These are phyloP conservation scores for Amphiura filiformis DNA, from an alignment of 35 echinoderm and acorn worm genomes.

Conservation along the genomic window DNA sequence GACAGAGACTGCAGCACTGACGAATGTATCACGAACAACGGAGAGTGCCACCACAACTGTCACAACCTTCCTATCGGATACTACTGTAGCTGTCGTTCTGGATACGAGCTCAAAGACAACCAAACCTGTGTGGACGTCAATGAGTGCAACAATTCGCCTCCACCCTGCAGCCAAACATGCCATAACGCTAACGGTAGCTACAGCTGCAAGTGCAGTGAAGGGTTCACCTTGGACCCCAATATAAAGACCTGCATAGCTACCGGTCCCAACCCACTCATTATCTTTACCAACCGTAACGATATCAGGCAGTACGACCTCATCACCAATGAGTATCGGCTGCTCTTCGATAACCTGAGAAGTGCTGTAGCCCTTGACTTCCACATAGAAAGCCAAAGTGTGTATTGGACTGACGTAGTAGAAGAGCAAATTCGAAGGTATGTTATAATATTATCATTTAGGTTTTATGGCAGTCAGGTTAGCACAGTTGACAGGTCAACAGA, in stretches of 20 bases:
- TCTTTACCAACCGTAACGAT: neutral
- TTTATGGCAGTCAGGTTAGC: no score
- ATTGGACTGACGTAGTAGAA: slow-evolving; percentile 57
- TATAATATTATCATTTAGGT: neutral
- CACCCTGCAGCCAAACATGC: neutral
- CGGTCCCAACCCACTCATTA: neutral
- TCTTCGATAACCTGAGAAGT: neutral
- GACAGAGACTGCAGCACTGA: slow-evolving; percentile 15
- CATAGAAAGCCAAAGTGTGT: slow-evolving; percentile 5
- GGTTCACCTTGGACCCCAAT: neutral
- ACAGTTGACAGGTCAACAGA: no score
- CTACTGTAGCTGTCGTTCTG: slow-evolving; percentile 35
- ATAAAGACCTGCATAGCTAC: neutral
- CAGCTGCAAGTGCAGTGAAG: neutral
- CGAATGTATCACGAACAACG: slow-evolving; percentile 45
- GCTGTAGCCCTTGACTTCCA: slow-evolving; percentile 52
- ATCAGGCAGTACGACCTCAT: neutral
- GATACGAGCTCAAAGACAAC: slow-evolving; percentile 40
- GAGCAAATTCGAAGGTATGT: slow-evolving; percentile 28
- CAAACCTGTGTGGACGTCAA: slow-evolving; percentile 42
- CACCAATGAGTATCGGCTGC: neutral
- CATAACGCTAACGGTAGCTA: neutral
- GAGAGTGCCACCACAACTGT: slow-evolving; percentile 42
- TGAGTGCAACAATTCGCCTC: neutral
- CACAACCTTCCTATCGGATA: slow-evolving; percentile 28